Base-by-base conservation (phyloP, 2,797 vertebrate species). In the Taenioides sp. region DNA sequence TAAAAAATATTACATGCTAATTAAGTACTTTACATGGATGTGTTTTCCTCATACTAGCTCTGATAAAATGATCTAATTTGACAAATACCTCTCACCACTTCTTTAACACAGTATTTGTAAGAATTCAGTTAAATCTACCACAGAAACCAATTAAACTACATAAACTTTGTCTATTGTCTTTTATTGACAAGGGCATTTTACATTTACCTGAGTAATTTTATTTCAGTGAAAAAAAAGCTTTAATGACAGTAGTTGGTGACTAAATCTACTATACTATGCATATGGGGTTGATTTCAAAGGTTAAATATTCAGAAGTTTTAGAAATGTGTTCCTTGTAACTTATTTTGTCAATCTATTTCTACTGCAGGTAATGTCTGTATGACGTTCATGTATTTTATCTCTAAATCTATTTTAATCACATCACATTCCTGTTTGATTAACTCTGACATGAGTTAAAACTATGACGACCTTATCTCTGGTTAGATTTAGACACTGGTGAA, bases 401-500 rank as follows among this genome's bases (percentile, higher is more conserved):
- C 65, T 67, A 22, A 27, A n/a, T 68, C 50, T 68, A 25, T 57
- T 68, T 66, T 52, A 28, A 52, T 73, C 54, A 0, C 62, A 11
- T 4, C 28, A 52, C 31, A 65, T 43, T 52, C 58, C 60, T 49
- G 11, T 55, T 37, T 18, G 23, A 37, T 65, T 70, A 25, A 27
- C 70, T 49, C 49, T 62, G 16, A 66, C 47, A 20, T 4, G 16
- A 4, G 25, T 17, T 23, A 11, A 64, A 47, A 47, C 63, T 43
- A 3, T 43, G 61, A 43, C 40, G 23, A 27, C 16, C 23, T 50
- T 65, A 50, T 57, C 22, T 47, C 17, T 65, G 63, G 7, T 50
- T 58, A 31, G 28, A 65, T 40, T 34, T 28, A 31, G 71, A 71
- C 18, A 59, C 34, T 12, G n/a, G 27, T 61, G 12, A 85, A 82